Evolutionary conservation across 2,113 vertebrate species (phyloP).

Genomic region (Actinemys pallida): DNA sequence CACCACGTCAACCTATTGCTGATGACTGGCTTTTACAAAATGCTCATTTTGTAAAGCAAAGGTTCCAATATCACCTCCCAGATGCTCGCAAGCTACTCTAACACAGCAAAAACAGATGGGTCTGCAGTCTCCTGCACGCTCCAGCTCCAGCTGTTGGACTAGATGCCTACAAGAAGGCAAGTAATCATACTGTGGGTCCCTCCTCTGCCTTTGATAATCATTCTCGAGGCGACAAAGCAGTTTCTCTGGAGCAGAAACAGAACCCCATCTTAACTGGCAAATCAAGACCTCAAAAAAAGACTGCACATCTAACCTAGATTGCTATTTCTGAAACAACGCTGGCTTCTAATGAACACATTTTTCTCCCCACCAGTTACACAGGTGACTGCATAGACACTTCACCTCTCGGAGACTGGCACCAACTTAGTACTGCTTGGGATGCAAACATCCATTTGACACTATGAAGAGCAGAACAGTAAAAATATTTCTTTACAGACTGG

Average conservation of each 20-base stretch:
- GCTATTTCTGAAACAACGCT: background rate
- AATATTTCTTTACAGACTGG: background rate
- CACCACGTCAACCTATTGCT: background rate
- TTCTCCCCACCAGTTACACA: background rate
- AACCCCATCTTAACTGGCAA: background rate
- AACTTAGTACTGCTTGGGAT: background rate
- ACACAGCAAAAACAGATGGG: background rate
- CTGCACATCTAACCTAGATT: background rate
- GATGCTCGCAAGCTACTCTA: background rate
- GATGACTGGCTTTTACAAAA: constrained; percentile 9
- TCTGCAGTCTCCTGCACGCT: background rate
- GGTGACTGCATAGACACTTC: background rate
- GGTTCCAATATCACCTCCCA: background rate
- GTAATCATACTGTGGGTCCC: fast-evolving
- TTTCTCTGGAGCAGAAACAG: background rate
- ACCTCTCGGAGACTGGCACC: background rate
- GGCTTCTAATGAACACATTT: background rate
- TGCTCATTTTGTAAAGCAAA: background rate
- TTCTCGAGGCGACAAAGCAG: background rate
- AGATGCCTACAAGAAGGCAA: background rate
- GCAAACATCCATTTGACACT: background rate
- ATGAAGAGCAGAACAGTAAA: background rate
- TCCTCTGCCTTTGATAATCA: background rate
- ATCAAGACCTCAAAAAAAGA: background rate
- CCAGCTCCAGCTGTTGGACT: background rate